Base-by-base conservation (phyloP, 2,113 vertebrate genomes). In the Caranx ignobilis region DNA sequence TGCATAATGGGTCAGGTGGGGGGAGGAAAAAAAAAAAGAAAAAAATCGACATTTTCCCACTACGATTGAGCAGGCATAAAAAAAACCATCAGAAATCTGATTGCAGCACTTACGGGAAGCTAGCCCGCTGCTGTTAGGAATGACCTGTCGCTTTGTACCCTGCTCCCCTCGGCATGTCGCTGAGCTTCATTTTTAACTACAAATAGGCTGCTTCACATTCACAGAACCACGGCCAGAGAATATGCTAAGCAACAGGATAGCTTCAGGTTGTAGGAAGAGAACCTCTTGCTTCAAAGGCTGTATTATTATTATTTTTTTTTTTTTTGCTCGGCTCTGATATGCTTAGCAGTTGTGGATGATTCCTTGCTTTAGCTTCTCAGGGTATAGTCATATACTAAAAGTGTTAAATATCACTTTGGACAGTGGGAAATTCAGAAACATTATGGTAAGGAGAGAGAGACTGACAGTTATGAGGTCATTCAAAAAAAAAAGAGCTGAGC, bases 1-100 rank as follows among this genome's bases (percentile, higher is more conserved):
- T 85, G 75, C 79, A 78, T 88, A 89, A 91, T 92, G 83, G 88
- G 83, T 91, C 87, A 87, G 72, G 75, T 87, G 82, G 19, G 1
- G 10, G 50, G 6, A 8, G 7, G 26, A 37, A 10, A 32, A 26
- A 26, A 26, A 26, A 26, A 2, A 11, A 1, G 2, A 50, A 13
- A 68, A 69, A 73, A 59, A 63, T 64, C 71, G 71, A 86, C 75
- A 85, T 91, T 87, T 91, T 85, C 77, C 73, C 73, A 81, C 77
- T 86, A 75, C 55, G 19, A 90, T 59, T 77, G 75, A 83, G 82
- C 71, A 54, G 61, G 68, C 71, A 84, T 80, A 87, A 80, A 86
- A 86, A 86, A 84, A 86, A 79, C 10, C 75, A 86, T 87, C 56
- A 77, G 88, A 83, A 88, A 85, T 83, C 71, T 83, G 87, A 90